phyloP scores from a whole-genome alignment of 2,113 vertebrate genomes.

The Chrysemys picta region DNA sequence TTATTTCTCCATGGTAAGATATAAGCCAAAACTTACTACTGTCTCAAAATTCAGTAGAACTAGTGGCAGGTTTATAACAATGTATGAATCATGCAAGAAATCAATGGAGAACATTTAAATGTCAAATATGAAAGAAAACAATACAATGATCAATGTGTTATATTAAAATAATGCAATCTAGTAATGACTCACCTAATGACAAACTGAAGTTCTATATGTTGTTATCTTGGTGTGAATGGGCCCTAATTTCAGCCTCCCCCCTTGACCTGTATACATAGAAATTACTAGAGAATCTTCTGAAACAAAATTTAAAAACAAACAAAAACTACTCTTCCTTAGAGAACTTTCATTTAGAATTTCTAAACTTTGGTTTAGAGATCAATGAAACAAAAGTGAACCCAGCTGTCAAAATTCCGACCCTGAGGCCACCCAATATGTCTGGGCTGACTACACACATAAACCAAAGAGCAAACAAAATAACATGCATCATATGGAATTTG shows the following conservation, averaged over 20 bases:
- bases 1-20: not conserved
- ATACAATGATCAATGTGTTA: accelerated
- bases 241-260: not conserved
- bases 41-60: not conserved
- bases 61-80: not conserved
- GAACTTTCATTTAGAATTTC: not conserved
- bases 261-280: not conserved
- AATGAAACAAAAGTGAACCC: not conserved
- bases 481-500: no score
- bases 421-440: not conserved
- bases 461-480: not conserved
- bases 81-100: not conserved
- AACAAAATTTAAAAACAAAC: not conserved
- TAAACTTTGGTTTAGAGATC: not conserved
- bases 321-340: not conserved
- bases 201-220: accelerated
- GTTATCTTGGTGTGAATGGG: accelerated
- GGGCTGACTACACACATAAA: not conserved
- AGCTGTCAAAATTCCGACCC: not conserved
- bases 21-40: not conserved
- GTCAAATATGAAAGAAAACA: not conserved
- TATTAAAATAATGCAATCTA: not conserved
- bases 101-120: not conserved
- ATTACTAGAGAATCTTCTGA: not conserved
- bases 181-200: not conserved